Conservation (phyloP, 2,113 vertebrate species). For the Raja brachyura region DNA sequence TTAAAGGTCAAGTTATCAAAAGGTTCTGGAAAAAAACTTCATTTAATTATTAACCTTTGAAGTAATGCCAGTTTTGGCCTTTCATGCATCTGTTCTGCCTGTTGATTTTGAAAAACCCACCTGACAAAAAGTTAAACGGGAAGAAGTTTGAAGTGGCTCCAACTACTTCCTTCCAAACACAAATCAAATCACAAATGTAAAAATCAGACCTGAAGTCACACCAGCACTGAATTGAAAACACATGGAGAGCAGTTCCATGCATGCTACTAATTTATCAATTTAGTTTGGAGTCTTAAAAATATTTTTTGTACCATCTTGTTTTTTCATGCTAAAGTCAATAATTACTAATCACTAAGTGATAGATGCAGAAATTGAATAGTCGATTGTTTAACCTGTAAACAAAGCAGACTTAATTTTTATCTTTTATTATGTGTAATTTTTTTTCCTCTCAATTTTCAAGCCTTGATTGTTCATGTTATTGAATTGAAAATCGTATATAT, state of each 20-base stretch:
- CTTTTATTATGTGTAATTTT: background rate
- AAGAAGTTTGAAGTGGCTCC: constrained; percentile 31
- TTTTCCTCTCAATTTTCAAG: background rate
- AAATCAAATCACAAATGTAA: background rate
- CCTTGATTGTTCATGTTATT: background rate
- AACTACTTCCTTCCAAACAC: constrained; percentile 9
- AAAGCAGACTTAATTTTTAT: background rate
- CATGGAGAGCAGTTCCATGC: background rate
- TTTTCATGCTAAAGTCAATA: too few species aligned
- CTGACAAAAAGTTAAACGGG: background rate
- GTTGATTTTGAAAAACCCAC: background rate
- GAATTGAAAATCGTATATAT: background rate
- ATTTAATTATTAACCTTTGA: background rate
- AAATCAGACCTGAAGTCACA: background rate
- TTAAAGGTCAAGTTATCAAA: background rate
- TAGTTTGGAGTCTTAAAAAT: background rate
- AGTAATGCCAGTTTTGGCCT: background rate
- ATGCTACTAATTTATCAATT: background rate
- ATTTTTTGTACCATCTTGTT: background rate
- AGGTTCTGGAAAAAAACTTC: background rate
- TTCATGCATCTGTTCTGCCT: background rate
- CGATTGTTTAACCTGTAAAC: background rate
- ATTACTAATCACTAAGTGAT: background rate
- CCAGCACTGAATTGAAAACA: background rate
- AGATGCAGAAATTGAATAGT: background rate